phyloP scores from a whole-genome alignment of 2,888 invertebrate genomes.

The Drosophila paranaensis region DNA sequence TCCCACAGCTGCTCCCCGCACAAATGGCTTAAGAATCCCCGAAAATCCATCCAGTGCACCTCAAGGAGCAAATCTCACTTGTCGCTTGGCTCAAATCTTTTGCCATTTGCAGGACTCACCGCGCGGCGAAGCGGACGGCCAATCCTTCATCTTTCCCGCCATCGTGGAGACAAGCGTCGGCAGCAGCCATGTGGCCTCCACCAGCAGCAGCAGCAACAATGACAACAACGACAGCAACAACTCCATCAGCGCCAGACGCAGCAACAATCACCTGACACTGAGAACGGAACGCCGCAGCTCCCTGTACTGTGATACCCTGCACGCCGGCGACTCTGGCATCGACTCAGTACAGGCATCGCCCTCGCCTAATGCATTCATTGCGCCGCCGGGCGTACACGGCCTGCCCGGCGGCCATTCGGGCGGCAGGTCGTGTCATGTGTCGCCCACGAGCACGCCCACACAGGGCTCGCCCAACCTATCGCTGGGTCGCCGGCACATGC shows the following conservation, averaged over 20 bases:
- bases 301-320: conserved; percentile 85
- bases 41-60: conserved; percentile 28
- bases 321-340: conserved; percentile 89
- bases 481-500: conserved; percentile 72
- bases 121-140: conserved; percentile 88
- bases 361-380: conserved; percentile 85
- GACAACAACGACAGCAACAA: conserved; percentile 43
- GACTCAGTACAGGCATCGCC: conserved; percentile 90
- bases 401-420: conserved; percentile 60
- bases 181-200: conserved; percentile 51
- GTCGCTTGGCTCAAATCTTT: conserved; percentile 31
- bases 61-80: conserved; percentile 19
- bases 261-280: conserved; percentile 67
- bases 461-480: conserved; percentile 84
- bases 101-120: conserved; percentile 87
- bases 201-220: conserved; percentile 57
- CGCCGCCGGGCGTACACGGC: conserved; percentile 79
- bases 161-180: conserved; percentile 83
- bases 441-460: conserved; percentile 84
- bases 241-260: conserved; percentile 48
- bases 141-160: conserved; percentile 89
- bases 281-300: conserved; percentile 81
- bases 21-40: conserved; percentile 51
- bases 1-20: conserved; percentile 56
- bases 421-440: conserved; percentile 83